Evolutionary conservation across 2,797 vertebrate species (phyloP), one percentile per base, ranked within the genome.

Genomic region (Spondyliosoma cantharus): DNA sequence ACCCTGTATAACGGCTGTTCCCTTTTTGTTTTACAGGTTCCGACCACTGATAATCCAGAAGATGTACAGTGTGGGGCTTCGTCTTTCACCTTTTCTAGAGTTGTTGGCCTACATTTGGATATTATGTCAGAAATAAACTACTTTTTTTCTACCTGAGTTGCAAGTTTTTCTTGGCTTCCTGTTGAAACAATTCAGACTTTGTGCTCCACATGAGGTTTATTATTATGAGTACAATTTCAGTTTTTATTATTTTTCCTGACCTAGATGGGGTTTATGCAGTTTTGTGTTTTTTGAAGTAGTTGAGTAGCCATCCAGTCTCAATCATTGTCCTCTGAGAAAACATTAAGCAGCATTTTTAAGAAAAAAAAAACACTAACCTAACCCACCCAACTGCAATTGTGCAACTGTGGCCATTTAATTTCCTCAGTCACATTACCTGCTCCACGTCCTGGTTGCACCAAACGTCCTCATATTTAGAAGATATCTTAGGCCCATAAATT

Each of bases 11-110:
- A 89, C 54, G 0, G 2, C 22, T 77, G 49, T 75, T 86, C 58
- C 20, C 2, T 88, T 71, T 64, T 71, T 90, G 29, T 89, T 91
- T 91, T 81, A 50, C 90, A 93, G 93, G 81, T 69, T 66, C 71
- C 16, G 24, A 13, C 75, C 5, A 43, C 45, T 78, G 66, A 2
- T 43, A 48, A 72, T n/a, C 78, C 63, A 60, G 78, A 70, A 70
- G 78, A 76, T 75, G 71, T 16, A 49, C 72, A 42, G 48, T 20
- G 57, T 62, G 64, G 87, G 3, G 43, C 57, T 71, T 82, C 49
- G 48, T 43, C 68, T 29, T 48, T 78, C 58, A 86, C 43, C 27
- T n/a, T 70, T 71, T 53, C 22, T 27, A 50, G 24, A 49, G 19
- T 15, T 66, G 25, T 71, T 66, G 19, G 14, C 54, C 43, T 76